These are phyloP conservation scores for Drosophila funebris DNA, from an alignment of 1,140 invertebrate genomes.

Conservation along the genomic window DNA sequence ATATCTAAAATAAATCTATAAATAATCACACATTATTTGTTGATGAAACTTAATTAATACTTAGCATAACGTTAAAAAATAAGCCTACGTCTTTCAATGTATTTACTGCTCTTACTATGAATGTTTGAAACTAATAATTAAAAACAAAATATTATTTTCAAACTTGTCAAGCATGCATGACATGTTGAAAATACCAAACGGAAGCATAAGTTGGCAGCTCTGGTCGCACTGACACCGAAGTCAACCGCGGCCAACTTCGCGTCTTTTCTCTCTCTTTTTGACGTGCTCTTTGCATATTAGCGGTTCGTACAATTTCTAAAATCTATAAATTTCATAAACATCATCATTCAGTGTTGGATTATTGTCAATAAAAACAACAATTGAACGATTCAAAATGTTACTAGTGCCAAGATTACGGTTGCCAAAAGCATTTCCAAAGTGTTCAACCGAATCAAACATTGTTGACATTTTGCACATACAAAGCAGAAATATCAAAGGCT, in stretches of 20 bases:
- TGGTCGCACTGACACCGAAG: slow-evolving; percentile 11
- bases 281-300: slow-evolving; percentile 73
- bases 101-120: not conserved
- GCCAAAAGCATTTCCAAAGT: not conserved
- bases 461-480: slow-evolving; percentile 49
- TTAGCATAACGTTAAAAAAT: not conserved
- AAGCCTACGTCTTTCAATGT: not conserved
- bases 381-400: slow-evolving; percentile 5
- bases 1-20: not conserved
- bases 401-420: slow-evolving; percentile 6
- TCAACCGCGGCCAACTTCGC: slow-evolving; percentile 62
- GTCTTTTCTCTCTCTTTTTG: slow-evolving; percentile 72
- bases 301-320: slow-evolving; percentile 63
- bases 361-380: slow-evolving; percentile 7
- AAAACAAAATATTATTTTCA: not conserved
- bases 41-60: not conserved
- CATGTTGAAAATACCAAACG: slow-evolving; percentile 1
- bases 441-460: slow-evolving; percentile 40
- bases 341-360: slow-evolving; percentile 14
- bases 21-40: not conserved
- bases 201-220: slow-evolving; percentile 37
- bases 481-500: not conserved
- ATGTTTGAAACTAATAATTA: not conserved
- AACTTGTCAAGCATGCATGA: slow-evolving; percentile 17
- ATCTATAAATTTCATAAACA: slow-evolving; percentile 55